These are phyloP conservation scores for Craseonycteris thonglongyai DNA, from an alignment of 2,113 vertebrate species.

Conservation along the genomic window DNA sequence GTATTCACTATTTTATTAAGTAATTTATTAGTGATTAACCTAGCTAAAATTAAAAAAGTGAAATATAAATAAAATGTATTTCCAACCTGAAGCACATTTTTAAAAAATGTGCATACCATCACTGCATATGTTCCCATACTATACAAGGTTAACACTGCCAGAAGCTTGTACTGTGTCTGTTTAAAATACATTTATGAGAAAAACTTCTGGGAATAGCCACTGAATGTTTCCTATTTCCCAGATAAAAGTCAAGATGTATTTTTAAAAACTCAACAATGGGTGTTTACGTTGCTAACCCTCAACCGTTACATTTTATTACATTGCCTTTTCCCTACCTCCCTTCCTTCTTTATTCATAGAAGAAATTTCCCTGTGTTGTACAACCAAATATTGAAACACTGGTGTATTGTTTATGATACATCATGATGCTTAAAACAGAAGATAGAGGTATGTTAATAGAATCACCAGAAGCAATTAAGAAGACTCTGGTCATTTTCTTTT, in stretches of 20 bases:
- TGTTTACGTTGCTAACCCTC: neutral
- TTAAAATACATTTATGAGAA: slow-evolving; percentile 33
- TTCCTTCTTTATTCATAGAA: neutral
- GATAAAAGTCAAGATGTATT: neutral
- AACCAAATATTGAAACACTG: slow-evolving; percentile 28
- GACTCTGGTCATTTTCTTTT: slow-evolving; percentile 24
- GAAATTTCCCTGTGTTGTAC: neutral
- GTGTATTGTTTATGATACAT: too few species aligned
- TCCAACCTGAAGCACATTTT: neutral
- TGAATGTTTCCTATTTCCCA: slow-evolving; percentile 20
- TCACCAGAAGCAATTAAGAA: neutral
- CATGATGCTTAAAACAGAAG: neutral
- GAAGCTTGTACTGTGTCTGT: neutral
- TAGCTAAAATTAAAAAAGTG: neutral
- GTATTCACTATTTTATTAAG: neutral
- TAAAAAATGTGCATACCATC: neutral
- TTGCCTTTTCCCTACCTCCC: neutral
- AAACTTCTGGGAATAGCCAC: neutral
- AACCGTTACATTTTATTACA: neutral
- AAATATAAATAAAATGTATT: slow-evolving; percentile 30
- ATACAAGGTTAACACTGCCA: neutral
- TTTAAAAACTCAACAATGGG: neutral
- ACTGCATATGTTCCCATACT: neutral
- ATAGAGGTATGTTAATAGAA: neutral
- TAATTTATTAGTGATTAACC: neutral